Conservation (phyloP, 2,113 vertebrate genomes). For the Heterotilapia buettikoferi region DNA sequence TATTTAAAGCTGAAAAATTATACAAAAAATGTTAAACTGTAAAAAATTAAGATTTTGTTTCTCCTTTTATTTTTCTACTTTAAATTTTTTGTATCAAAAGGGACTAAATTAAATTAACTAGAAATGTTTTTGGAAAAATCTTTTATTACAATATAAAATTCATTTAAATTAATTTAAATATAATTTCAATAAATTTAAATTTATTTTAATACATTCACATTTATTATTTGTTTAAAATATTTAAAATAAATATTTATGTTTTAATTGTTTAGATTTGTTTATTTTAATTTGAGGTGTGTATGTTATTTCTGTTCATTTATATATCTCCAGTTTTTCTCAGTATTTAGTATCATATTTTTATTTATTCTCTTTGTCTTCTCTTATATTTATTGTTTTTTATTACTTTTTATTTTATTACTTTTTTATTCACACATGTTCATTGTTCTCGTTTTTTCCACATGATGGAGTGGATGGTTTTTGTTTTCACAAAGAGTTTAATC, state of each 20-base stretch:
- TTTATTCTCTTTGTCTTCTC: background rate
- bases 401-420: background rate
- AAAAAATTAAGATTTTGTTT: background rate
- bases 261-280: background rate
- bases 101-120: background rate
- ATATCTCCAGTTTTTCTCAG: background rate
- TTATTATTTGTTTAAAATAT: background rate
- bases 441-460: background rate
- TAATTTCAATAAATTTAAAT: background rate
- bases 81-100: background rate
- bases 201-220: background rate
- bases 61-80: background rate
- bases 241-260: background rate
- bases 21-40: background rate
- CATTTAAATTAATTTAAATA: background rate
- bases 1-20: background rate
- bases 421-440: background rate
- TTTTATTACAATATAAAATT: background rate
- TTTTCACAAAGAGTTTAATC: background rate
- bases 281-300: background rate
- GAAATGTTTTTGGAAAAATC: background rate
- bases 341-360: background rate
- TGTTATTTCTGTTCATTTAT: background rate
- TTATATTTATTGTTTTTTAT: background rate
- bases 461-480: background rate